Evolutionary conservation across 2,113 vertebrate species (phyloP).

Genomic region (Picathartes gymnocephalus): DNA sequence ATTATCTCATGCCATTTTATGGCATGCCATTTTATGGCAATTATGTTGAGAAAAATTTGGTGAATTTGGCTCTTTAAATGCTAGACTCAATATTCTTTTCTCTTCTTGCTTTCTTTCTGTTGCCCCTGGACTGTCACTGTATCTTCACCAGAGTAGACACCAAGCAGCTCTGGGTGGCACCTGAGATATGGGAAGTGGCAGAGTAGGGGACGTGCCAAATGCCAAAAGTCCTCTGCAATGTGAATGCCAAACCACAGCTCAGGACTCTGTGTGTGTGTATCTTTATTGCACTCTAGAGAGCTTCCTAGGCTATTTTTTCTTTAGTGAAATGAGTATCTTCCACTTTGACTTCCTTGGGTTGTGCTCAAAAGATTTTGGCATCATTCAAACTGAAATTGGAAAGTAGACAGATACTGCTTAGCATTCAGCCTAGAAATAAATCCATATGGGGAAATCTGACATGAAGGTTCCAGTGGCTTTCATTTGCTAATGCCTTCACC

Average conservation of each 20-base stretch:
- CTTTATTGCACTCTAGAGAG: background rate
- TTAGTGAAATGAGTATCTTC: background rate
- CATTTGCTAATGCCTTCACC: background rate
- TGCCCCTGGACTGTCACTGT: background rate
- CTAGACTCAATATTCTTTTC: background rate
- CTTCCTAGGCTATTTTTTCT: background rate
- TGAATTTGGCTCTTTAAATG: background rate
- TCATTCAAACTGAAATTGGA: background rate
- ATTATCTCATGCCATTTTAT: background rate
- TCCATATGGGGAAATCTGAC: background rate
- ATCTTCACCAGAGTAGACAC: background rate
- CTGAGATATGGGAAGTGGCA: background rate
- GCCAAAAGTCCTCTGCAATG: background rate
- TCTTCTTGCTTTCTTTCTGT: background rate
- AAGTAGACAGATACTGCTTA: background rate
- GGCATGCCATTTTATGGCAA: background rate
- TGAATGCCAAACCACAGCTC: background rate
- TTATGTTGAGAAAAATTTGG: background rate
- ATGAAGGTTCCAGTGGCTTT: background rate
- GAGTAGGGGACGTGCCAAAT: background rate
- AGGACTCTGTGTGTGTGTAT: fast-evolving
- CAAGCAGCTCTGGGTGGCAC: background rate
- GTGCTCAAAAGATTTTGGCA: background rate
- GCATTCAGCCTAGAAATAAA: background rate
- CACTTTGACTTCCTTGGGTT: background rate